These are phyloP conservation scores for Masticophis lateralis DNA, from an alignment of 2,797 vertebrate species.

Conservation along the genomic window DNA sequence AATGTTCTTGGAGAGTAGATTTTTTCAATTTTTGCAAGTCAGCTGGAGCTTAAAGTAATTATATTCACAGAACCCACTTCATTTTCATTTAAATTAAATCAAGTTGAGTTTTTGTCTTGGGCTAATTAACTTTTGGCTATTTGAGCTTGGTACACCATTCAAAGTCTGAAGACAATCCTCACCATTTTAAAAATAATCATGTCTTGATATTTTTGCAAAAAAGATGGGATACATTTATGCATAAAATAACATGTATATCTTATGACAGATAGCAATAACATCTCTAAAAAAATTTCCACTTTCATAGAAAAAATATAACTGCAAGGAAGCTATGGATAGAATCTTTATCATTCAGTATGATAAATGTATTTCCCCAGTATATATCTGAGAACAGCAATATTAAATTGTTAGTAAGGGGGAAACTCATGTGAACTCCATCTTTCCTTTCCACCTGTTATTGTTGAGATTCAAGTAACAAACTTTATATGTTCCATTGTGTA, in stretches of 20 bases:
- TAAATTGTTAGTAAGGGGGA: neutral
- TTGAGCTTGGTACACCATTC: neutral
- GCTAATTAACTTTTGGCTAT: neutral
- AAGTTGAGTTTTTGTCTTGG: neutral
- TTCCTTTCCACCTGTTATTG: neutral
- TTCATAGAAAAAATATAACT: neutral
- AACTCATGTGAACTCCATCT: neutral
- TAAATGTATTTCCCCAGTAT: neutral
- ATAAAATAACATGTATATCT: neutral
- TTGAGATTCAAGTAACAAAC: slow-evolving; percentile 38
- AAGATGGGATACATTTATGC: neutral
- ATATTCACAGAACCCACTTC: neutral
- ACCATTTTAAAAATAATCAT: neutral
- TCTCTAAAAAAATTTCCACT: neutral
- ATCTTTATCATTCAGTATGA: neutral
- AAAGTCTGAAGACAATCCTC: neutral
- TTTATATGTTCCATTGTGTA: slow-evolving; percentile 52
- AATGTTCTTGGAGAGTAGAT: neutral
- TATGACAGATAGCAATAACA: neutral
- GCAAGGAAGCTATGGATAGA: neutral
- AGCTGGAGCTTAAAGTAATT: neutral
- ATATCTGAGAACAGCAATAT: neutral
- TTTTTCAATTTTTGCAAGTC: neutral
- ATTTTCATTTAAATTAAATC: neutral
- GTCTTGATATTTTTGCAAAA: neutral